Base-by-base conservation (phyloP, 2,888 invertebrate species). In the Drosophila paracracens region DNA sequence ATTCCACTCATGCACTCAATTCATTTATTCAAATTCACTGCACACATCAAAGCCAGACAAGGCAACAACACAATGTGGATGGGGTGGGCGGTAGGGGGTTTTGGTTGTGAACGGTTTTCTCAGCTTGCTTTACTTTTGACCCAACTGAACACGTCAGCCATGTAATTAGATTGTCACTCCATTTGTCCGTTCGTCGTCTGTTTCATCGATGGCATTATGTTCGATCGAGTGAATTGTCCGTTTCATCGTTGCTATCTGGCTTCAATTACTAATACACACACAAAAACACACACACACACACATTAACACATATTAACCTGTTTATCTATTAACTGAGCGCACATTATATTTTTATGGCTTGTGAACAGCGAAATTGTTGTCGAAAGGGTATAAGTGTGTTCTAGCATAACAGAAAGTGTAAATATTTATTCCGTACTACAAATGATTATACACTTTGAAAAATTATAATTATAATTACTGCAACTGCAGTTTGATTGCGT, bases 81-180 rank as follows among this genome's bases (percentile, higher is more conserved):
- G 29, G 2, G 16, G 21, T 35, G 54, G 50, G 38, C 43, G 31
- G 53, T 54, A 33, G 63, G 51, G 16, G 52, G 7, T 35, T 16
- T 33, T 13, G 16, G 27, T 29, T 56, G 36, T 29, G 38, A 46
- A 25, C 25, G 46, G 8, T 8, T 46, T 46, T 25, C 46, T 25
- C 16, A 8, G 16, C 53, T 29, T 50, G 27, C 27, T 50, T 31
- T 51, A n/a, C 29, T 21, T 35, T 33, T 63, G 40, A 64, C 8
- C 65, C 60, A 68, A 62, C 69, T 60, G 70, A 83, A 71, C 86
- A 86, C 79, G 74, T 81, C 85, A 87, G 89, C 82, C 87, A 81
- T 89, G 76, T 85, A 85, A 89, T 85, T 85, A 85, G 89, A 85
- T 85, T 85, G 85, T 85, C 85, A 89, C 85, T 81, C 76, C 59